Evolutionary conservation across 37 sponge, comb jelly and placozoan genomes (phyloP).

Genomic region (Ianthella basta): DNA sequence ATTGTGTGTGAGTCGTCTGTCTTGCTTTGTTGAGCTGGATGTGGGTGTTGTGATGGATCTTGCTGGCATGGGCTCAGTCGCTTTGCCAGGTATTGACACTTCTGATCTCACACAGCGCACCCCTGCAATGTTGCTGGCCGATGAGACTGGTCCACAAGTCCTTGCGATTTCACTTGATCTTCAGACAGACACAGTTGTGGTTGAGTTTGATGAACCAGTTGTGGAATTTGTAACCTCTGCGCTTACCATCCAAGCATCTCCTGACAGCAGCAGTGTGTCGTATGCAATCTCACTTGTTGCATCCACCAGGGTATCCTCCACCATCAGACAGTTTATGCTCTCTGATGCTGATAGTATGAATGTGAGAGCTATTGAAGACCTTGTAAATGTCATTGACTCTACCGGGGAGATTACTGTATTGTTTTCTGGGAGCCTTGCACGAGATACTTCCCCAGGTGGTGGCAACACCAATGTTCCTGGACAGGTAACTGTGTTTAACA

Average conservation of each 20-base stretch:
- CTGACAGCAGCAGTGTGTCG: constrained; percentile 46
- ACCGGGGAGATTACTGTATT: constrained; percentile 28
- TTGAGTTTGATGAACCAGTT: constrained; percentile 86
- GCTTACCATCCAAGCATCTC: constrained; percentile 62
- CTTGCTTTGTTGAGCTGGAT: constrained; percentile 57
- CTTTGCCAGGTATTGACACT: background rate
- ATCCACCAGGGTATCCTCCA: constrained; percentile 37
- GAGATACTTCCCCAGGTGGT: constrained; percentile 54
- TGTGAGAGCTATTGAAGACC: constrained; percentile 58
- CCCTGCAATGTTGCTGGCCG: constrained; percentile 4
- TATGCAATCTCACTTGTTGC: constrained; percentile 47
- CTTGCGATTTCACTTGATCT: constrained; percentile 45
- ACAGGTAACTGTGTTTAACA: constrained; percentile 44
- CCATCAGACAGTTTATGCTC: constrained; percentile 43
- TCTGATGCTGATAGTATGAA: constrained; percentile 47
- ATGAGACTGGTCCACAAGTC: constrained; percentile 40
- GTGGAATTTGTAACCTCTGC: constrained; percentile 53
- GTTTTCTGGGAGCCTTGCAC: constrained; percentile 54
- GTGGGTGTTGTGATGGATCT: constrained; percentile 56
- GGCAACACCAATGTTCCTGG: constrained; percentile 1
- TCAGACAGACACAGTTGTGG: constrained; percentile 47
- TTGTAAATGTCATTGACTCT: constrained; percentile 38
- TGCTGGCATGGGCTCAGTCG: constrained; percentile 46
- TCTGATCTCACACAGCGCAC: background rate
- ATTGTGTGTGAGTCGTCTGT: constrained; percentile 37